Conservation (phyloP, 2,888 invertebrate genomes). For the Ligdia adustata region DNA sequence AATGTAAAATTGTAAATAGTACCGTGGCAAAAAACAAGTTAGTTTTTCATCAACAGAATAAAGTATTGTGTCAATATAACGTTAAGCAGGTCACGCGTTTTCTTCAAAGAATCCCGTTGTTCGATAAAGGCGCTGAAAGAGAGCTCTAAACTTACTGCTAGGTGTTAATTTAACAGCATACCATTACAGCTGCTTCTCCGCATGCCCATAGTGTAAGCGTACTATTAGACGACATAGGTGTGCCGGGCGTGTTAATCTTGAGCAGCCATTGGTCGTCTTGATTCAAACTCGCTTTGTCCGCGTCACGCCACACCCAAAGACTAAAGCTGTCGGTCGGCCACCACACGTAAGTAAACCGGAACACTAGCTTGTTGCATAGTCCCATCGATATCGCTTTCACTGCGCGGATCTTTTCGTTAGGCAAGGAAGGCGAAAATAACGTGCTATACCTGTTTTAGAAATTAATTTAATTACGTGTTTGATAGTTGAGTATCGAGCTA, state of each 20-base stretch:
- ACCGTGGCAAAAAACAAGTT: too few relatives aligned
- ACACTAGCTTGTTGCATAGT: background rate
- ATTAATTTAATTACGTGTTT: background rate
- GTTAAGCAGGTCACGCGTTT: background rate
- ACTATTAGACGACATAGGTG: conserved; percentile 59
- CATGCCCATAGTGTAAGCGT: background rate
- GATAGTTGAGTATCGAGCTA: too few relatives aligned
- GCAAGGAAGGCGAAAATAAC: conserved; percentile 1
- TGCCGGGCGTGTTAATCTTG: conserved; percentile 39
- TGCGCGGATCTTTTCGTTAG: background rate
- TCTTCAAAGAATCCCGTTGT: background rate
- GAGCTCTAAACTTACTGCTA: background rate
- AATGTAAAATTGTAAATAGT: too few relatives aligned
- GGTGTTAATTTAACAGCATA: background rate
- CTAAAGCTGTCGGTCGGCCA: background rate
- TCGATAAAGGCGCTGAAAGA: background rate
- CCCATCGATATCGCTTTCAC: conserved; percentile 1
- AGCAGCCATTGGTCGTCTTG: conserved; percentile 42
- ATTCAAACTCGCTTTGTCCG: background rate
- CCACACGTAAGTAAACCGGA: background rate
- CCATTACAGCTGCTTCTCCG: conserved; percentile 3
- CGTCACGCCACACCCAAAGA: background rate
- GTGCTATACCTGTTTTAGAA: background rate
- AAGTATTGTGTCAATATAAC: background rate
- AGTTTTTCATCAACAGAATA: background rate